phyloP scores from a whole-genome alignment of 2,113 vertebrate species.

The Pangasianodon hypophthalmus region DNA sequence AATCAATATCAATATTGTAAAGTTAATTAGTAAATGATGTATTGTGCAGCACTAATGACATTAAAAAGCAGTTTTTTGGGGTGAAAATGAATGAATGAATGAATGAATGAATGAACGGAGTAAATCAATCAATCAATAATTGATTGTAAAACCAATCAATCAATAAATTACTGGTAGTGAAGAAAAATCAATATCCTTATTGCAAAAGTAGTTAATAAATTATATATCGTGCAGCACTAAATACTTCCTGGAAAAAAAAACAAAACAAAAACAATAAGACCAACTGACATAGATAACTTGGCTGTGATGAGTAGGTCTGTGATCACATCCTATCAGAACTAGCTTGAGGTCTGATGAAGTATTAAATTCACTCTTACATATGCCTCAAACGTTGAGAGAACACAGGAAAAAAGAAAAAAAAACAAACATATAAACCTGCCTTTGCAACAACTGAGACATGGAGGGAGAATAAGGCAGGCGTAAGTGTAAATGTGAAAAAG shows the following conservation, averaged over 20 bases:
- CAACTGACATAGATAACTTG: not conserved
- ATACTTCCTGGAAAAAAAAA: not conserved
- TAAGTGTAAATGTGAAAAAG: constrained; percentile 55
- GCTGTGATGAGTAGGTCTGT: not conserved
- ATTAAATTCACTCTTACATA: not conserved
- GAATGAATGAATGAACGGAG: no score
- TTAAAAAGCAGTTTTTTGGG: no score
- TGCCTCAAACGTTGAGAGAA: constrained; percentile 26
- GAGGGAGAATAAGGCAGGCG: constrained; percentile 46
- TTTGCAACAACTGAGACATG: constrained; percentile 9
- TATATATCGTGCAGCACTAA: not conserved
- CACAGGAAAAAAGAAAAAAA: constrained; percentile 33
- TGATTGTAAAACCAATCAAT: no score
- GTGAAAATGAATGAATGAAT: no score
- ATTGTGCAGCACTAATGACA: no score
- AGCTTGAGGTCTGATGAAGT: not conserved
- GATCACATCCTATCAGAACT: not conserved
- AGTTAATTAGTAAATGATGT: no score
- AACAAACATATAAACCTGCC: not conserved
- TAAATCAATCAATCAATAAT: no score
- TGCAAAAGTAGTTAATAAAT: not conserved
- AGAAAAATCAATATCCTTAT: no score
- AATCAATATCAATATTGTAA: no score
- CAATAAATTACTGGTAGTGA: no score
- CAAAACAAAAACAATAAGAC: not conserved